Base-by-base conservation (phyloP, 2,797 vertebrate genomes). In the Crocidura indochinensis region DNA sequence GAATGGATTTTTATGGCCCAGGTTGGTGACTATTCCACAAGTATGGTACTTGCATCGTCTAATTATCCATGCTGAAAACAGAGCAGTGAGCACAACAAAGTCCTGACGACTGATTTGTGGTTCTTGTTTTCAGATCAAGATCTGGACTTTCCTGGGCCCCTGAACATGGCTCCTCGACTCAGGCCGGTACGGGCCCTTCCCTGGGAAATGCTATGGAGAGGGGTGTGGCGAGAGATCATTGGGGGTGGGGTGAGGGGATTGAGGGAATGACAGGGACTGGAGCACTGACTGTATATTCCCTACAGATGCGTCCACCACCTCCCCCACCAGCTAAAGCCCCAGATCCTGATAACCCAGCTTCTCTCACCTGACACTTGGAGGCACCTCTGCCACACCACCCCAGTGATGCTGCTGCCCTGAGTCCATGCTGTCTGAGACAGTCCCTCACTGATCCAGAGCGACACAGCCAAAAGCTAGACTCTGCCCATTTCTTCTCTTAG, bases 241-340 rank as follows among this genome's bases (percentile, higher is more conserved):
- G 68, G 68, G 67, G 1, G 29, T 73, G 65, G 81, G 27, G 84
- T 84, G n/a, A 14, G 56, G 77, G 49, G 74, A n/a, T 79, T 38
- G 71, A 72, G 62, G 78, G 64, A 91, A 92, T n/a, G 38, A 69
- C 17, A 84, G 31, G 47, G 46, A n/a, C 49, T 22, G 86, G 93
- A 88, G 64, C 74, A 69, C 6, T 94, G 80, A 91, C 22, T 73
- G 20, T 74, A 80, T 74, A 24, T 95, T 84, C 93, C 49, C 92
- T 10, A 0, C 96, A 98, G 98, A 95, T 98, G 94, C 97, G 98
- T 0, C 98, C 97, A 0, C 98, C 98, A 0, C 98, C 98, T 1
- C 98, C 97, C 0, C 98, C 98, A 0, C 98, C 98, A 0, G 53
- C 97, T 84, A 97, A 98, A 96, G 94, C 95, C n/a, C 87, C 95